A percentile compares a stretch with the other conserved stretches of the same genome.
Evolutionary conservation across 2,888 invertebrate genomes (phyloP).

Genomic region (Pseudococcus viburni): DNA sequence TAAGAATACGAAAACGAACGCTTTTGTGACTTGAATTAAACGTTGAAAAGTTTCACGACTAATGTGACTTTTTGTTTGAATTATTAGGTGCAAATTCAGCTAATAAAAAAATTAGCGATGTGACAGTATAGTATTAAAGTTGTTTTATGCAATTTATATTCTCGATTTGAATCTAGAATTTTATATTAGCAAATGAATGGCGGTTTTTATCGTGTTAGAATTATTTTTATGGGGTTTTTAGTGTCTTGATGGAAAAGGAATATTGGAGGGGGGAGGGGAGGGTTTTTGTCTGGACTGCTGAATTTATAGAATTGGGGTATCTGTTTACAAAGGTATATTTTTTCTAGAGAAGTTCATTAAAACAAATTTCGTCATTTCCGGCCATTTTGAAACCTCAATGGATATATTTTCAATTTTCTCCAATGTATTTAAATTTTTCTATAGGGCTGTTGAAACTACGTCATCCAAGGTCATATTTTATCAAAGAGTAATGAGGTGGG

Average conservation of each 20-base stretch:
- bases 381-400: too few relatives aligned
- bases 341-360: too few relatives aligned
- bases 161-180: neutral
- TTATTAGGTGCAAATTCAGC: neutral
- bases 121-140: neutral
- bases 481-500: too few relatives aligned
- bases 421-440: too few relatives aligned
- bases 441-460: too few relatives aligned
- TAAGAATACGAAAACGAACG: neutral
- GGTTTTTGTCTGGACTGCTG: neutral
- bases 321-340: too few relatives aligned
- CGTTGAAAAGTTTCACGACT: neutral
- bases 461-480: too few relatives aligned
- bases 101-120: neutral
- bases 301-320: too few relatives aligned
- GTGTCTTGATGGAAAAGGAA: neutral
- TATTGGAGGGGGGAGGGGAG: neutral
- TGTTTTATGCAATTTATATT: neutral
- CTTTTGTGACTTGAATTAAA: slow-evolving; percentile 1
- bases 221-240: neutral
- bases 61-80: neutral
- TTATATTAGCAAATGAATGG: too few relatives aligned
- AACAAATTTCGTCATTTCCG: too few relatives aligned
- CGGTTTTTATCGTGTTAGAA: neutral
- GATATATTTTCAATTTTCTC: too few relatives aligned